These are phyloP conservation scores for Anarhynchus alexandrinus DNA, from an alignment of 2,113 vertebrate genomes.

Conservation along the genomic window DNA sequence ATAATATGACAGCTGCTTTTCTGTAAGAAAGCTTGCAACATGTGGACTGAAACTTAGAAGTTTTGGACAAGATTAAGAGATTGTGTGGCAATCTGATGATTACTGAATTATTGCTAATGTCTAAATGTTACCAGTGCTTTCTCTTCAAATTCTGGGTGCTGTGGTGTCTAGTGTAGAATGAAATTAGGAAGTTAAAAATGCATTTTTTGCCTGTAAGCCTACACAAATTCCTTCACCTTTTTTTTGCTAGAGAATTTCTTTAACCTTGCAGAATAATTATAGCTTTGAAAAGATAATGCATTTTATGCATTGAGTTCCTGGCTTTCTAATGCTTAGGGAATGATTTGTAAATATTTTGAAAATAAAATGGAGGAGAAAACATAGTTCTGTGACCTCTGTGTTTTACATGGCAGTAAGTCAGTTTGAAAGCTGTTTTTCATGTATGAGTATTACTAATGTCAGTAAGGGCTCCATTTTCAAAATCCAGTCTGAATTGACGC, in stretches of 20 bases:
- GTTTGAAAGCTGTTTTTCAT: background rate
- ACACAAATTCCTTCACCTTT: background rate
- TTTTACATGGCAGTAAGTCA: background rate
- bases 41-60: background rate
- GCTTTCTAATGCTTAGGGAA: background rate
- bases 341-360: background rate
- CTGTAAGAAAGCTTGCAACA: background rate
- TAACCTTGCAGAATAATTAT: background rate
- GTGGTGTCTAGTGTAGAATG: background rate
- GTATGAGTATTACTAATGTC: background rate
- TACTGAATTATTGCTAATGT: background rate
- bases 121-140: background rate
- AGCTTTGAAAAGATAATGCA: background rate
- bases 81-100: background rate
- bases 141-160: background rate
- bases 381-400: background rate
- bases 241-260: background rate
- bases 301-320: background rate
- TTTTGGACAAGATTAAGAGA: background rate
- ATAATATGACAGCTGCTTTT: background rate
- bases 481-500: background rate
- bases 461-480: background rate
- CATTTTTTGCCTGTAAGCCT: background rate
- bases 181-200: background rate
- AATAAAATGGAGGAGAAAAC: background rate